Percentiles rank a stretch among this genome's conserved stretches.
These are phyloP conservation scores for Lichenostomus cassidix DNA, from an alignment of 2,113 vertebrate genomes.

Conservation along the genomic window DNA sequence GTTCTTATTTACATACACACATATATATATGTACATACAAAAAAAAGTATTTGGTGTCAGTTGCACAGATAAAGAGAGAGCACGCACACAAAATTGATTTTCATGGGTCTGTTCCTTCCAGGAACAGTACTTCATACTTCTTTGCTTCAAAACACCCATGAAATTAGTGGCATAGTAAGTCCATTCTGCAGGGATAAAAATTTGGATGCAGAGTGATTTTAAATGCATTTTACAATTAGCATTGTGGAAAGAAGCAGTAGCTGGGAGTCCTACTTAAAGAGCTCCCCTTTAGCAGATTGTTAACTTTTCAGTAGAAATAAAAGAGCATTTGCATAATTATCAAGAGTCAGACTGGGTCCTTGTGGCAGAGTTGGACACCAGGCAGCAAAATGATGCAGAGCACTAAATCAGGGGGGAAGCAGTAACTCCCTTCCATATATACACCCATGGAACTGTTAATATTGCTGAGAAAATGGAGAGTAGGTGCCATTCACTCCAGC, in stretches of 20 bases:
- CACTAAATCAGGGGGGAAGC: rapidly evolving
- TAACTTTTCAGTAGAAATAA: background rate
- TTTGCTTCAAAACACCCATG: conserved; percentile 14
- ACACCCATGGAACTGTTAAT: background rate
- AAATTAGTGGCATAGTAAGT: conserved; percentile 17
- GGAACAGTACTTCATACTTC: background rate
- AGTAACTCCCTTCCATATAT: background rate
- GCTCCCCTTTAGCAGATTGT: background rate
- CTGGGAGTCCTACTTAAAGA: background rate
- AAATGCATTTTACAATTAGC: conserved; percentile 9
- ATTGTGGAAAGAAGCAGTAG: background rate
- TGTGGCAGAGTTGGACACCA: background rate
- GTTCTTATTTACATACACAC: background rate
- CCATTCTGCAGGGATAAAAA: background rate
- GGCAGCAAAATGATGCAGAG: background rate
- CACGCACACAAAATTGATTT: conserved; percentile 12
- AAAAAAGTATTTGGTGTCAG: background rate
- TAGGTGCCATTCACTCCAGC: background rate
- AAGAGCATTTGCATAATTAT: background rate
- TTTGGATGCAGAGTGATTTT: background rate
- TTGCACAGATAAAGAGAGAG: background rate
- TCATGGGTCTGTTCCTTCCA: background rate
- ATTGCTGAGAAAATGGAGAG: background rate
- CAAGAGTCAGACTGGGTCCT: background rate
- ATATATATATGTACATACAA: background rate